phyloP scores from a whole-genome alignment of 2,797 vertebrate genomes.

The Chaetophractus vellerosus region DNA sequence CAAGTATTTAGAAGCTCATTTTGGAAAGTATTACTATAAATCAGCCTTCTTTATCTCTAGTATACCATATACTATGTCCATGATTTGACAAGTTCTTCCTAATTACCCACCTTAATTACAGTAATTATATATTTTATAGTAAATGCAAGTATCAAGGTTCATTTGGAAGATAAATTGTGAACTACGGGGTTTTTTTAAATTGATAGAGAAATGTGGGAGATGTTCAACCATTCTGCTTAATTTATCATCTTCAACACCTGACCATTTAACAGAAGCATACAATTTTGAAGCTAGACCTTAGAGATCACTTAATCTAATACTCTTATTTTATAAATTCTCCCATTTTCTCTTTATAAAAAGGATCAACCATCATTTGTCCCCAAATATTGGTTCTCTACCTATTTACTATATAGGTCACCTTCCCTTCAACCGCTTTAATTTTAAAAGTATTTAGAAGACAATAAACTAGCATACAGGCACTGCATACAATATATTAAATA shows the following conservation, averaged over 20 bases:
- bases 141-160: conserved; percentile 85
- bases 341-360: conserved; percentile 50
- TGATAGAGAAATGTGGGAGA: conserved; percentile 30
- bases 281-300: conserved; percentile 3
- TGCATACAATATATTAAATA: background rate
- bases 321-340: conserved; percentile 59
- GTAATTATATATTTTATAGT: conserved; percentile 85
- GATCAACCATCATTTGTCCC: background rate
- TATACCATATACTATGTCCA: conserved; percentile 32
- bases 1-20: conserved; percentile 76
- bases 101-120: conserved; percentile 85
- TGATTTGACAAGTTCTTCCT: conserved; percentile 81
- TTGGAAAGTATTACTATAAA: conserved; percentile 77
- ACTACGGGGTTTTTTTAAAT: conserved; percentile 24
- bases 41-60: conserved; percentile 75
- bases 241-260: conserved; percentile 32
- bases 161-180: conserved; percentile 78
- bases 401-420: background rate
- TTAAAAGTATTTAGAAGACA: conserved; percentile 6
- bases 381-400: conserved; percentile 7
- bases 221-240: conserved; percentile 36
- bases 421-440: background rate
- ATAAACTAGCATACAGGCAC: background rate
- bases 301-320: conserved; percentile 13
- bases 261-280: conserved; percentile 5